Base-by-base conservation (phyloP, 64 coral and sea anemone genomes). In the Pocillopora verrucosa region DNA sequence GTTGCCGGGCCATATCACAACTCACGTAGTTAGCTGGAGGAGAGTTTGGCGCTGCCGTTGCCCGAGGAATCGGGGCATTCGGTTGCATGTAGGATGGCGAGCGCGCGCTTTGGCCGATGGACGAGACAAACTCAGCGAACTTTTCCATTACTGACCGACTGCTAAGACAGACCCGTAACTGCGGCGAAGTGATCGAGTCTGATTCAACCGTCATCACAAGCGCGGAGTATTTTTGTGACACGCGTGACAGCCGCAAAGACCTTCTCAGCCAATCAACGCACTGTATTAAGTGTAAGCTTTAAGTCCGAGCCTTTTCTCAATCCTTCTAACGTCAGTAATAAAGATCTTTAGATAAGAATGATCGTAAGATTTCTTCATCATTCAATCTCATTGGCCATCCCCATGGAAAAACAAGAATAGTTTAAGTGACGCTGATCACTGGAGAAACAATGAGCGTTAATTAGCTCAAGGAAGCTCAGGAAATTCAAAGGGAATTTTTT, bases 71-170 rank as follows among this genome's bases (percentile, higher is more conserved):
- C 20, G 61, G 63, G 7, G 63, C 82, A 72, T 72, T 85, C 5
- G 82, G 22, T 9, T 63, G 65, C 65, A 85, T 85, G 20, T 85
- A 85, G 1, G 82, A 20, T 57, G 82, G 72, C 4, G 82, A 85
- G 10, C 82, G 64, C 10, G 82, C 65, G 35, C 72, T 85, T 11
- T 78, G 94, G 14, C 90, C 94, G 25, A 96, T 90, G 56, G 91
- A 83, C 17, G 91, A 90, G 13, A 97, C 90, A 80, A 93, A 97
- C 38, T 97, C 95, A 26, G 88, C 77, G 74, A 97, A 97, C 60
- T 97, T 97, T 80, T 97, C 95, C 95, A 97, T 97, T 79, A 61
- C 87, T 72, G 72, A 80, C 76, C 83, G 41, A 89, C 79, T 77
- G 72, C 83, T 78, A 77, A 79, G 58, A 65, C 73, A n/a, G 64